Percentiles rank a stretch among this genome's conserved stretches.
These are phyloP conservation scores for Armadillidium nasatum DNA, from an alignment of 1,140 invertebrate species.

Conservation along the genomic window DNA sequence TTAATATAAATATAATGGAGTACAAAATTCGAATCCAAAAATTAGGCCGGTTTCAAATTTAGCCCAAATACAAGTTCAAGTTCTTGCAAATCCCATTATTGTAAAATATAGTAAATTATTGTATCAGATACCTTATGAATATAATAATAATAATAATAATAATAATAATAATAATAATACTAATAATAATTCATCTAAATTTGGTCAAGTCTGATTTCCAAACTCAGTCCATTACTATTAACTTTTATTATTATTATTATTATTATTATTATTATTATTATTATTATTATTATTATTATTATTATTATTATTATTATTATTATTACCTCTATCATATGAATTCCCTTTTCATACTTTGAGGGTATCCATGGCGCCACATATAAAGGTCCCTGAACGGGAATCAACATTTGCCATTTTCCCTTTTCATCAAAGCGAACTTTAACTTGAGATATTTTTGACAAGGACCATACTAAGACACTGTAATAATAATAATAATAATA, in stretches of 20 bases:
- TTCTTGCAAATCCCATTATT: too few relatives aligned
- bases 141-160: too few relatives aligned
- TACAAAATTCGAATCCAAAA: too few relatives aligned
- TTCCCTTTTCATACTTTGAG: constrained; percentile 58
- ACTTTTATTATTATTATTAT: constrained; percentile 28
- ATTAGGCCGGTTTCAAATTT: too few relatives aligned
- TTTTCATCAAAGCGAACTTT: constrained; percentile 62
- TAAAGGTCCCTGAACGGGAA: constrained; percentile 60
- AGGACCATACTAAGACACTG: constrained; percentile 51
- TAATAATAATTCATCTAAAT: too few relatives aligned
- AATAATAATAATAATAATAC: too few relatives aligned
- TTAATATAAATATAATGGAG: too few relatives aligned
- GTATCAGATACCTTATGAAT: too few relatives aligned
- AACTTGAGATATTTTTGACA: constrained; percentile 59
- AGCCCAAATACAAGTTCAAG: too few relatives aligned
- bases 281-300: constrained; percentile 27
- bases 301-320: constrained; percentile 26
- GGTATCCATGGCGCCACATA: constrained; percentile 70
- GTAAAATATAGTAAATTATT: too few relatives aligned
- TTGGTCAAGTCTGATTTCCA: too few relatives aligned
- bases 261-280: constrained; percentile 27
- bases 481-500: too few relatives aligned
- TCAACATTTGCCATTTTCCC: constrained; percentile 59
- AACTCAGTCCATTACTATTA: constrained; percentile 5
- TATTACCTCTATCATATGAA: constrained; percentile 65